Evolutionary conservation across 2,888 invertebrate genomes (phyloP), one percentile per base, ranked within the genome.

Genomic region (Trileptium ribeirensis): DNA sequence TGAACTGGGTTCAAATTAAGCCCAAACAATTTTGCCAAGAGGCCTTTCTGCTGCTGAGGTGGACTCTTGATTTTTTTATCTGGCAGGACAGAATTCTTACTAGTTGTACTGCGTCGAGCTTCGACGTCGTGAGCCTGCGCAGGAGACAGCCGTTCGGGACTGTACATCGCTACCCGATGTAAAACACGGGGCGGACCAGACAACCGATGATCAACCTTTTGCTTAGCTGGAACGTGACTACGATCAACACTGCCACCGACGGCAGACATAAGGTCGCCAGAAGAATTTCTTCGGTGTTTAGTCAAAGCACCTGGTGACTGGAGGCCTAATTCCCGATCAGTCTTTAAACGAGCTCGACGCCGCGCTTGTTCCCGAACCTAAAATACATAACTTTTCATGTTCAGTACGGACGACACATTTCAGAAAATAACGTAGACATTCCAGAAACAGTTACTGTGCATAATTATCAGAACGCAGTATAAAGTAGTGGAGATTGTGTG

Each of bases 261-360:
- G 24, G 51, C 8, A 51, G 51, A 15, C 8, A 24, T 15, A 8
- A 51, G 8, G 24, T 8, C 8, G 24, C 51, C 8, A 15, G 8
- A 8, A 15, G 51, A 51, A 15, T 8, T 8, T 51, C 51, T 8
- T 51, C 51, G 51, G 24, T 51, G 51, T 51, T 51, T 8, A 51
- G 8, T 51, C 51, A 51, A 24, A 51, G 51, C 51, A 51, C 24
- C 24, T 15, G 8, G 24, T 24, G 51, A 51, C 40, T 2, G n/a
- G 1, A 78, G 2, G 2, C 39, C 67, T 38, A 94, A 88, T 86
- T 94, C 93, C 84, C 93, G 92, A 87, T 94, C 93, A 81, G 93
- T 93, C 88, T 92, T 92, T 36, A 93, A 89, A 75, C 92, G 91
- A 8, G 93, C 92, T 78, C 92, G 90, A 33, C 92, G 92, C 81